Evolutionary conservation across 2,797 vertebrate species (phyloP).

Genomic region (Karalla daura): DNA sequence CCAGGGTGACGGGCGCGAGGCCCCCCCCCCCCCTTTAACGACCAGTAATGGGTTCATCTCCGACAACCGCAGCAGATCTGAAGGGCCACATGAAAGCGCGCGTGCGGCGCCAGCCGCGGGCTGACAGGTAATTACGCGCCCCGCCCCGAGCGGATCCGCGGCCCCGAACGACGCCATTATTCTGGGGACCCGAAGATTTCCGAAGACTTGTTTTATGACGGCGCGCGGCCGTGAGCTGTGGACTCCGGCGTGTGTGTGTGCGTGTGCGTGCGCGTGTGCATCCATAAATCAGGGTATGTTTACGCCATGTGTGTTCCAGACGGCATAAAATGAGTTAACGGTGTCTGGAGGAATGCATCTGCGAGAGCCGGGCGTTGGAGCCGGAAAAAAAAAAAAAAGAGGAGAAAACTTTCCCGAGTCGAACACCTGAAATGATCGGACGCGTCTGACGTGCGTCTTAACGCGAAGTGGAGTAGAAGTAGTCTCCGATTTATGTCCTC

Average conservation of each 20-base stretch:
- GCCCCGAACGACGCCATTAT: conserved; percentile 61
- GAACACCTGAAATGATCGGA: neutral
- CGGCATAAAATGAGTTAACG: conserved; percentile 66
- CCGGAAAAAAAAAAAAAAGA: neutral
- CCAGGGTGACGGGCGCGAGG: conserved; percentile 40
- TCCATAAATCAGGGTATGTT: conserved; percentile 71
- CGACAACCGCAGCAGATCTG: conserved; percentile 69
- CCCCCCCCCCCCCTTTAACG: conserved; percentile 57
- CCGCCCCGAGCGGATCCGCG: conserved; percentile 38
- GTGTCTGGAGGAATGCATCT: conserved; percentile 58
- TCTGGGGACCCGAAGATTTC: too few species aligned
- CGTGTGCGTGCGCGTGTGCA: conserved; percentile 17
- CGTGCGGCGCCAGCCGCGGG: conserved; percentile 49
- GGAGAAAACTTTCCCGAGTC: neutral
- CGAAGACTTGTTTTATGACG: conserved; percentile 69
- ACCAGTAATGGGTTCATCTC: conserved; percentile 67
- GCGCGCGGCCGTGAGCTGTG: conserved; percentile 52
- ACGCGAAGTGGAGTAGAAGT: neutral
- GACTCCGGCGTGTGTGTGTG: conserved; percentile 15
- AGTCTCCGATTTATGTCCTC: neutral
- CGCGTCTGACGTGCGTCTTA: conserved; percentile 5
- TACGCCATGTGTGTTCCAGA: conserved; percentile 78
- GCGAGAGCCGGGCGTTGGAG: conserved; percentile 32
- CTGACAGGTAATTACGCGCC: conserved; percentile 63
- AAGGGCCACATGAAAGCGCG: conserved; percentile 71